Conservation (phyloP, 2,797 vertebrate species). For the Geotrypetes seraphini region DNA sequence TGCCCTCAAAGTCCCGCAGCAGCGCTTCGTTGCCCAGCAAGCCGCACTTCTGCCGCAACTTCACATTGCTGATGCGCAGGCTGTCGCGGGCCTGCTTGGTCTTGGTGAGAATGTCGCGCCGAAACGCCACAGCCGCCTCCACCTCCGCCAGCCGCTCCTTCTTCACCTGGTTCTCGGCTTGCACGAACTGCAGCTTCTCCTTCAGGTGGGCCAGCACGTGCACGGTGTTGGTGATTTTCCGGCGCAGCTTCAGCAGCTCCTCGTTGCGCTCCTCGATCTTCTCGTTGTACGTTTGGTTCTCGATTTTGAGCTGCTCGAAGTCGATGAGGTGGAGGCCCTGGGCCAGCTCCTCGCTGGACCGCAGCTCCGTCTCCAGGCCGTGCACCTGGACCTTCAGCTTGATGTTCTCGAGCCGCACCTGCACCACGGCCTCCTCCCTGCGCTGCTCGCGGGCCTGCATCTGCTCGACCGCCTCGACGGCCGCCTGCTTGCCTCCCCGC, state of each 20-base stretch:
- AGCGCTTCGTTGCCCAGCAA: slow-evolving; percentile 55
- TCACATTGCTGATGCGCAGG: slow-evolving; percentile 41
- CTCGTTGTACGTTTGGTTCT: slow-evolving; percentile 51
- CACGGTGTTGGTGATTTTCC: slow-evolving; percentile 40
- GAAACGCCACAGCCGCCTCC: slow-evolving; percentile 31
- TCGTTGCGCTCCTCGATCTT: slow-evolving; percentile 45
- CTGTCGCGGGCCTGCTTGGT: slow-evolving; percentile 42
- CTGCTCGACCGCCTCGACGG: slow-evolving; percentile 32
- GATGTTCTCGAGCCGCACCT: slow-evolving; percentile 49
- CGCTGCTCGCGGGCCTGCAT: slow-evolving; percentile 36
- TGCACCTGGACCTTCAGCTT: slow-evolving; percentile 43
- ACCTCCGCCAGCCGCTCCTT: slow-evolving; percentile 32
- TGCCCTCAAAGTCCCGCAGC: slow-evolving; percentile 61
- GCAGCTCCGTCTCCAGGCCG: slow-evolving; percentile 36
- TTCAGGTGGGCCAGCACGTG: slow-evolving; percentile 57
- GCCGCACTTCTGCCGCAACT: slow-evolving; percentile 44
- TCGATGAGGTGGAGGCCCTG: slow-evolving; percentile 39
- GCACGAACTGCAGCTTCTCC: slow-evolving; percentile 57
- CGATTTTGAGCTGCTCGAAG: slow-evolving; percentile 55
- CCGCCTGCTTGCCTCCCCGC: slow-evolving; percentile 25
- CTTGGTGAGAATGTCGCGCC: slow-evolving; percentile 40
- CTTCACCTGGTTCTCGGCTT: slow-evolving; percentile 39
- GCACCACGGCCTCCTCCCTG: slow-evolving; percentile 42
- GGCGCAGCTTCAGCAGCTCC: slow-evolving; percentile 49
- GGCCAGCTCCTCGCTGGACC: slow-evolving; percentile 19